A percentile compares a stretch with the other conserved stretches of the same genome.
Evolutionary conservation across 2,113 vertebrate genomes (phyloP).

Genomic region (Lates calcarifer): DNA sequence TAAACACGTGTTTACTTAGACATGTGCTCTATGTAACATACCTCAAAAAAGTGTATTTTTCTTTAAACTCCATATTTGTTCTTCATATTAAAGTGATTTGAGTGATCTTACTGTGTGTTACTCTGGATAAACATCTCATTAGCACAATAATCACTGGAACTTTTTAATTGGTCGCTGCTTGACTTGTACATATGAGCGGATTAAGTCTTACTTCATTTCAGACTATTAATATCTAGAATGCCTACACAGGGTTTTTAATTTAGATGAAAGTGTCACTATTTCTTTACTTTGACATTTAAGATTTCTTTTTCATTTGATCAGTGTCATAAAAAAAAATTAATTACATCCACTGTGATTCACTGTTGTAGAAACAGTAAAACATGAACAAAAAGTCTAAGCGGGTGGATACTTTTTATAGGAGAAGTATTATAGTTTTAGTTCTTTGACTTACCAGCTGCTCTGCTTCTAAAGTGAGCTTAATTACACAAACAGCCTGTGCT

Average conservation of each 20-base stretch:
- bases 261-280: background rate
- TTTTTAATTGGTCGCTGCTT: background rate
- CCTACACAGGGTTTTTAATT: background rate
- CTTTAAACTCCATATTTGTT: background rate
- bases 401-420: slow-evolving; percentile 54
- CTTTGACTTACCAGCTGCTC: slow-evolving; percentile 41
- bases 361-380: slow-evolving; percentile 19
- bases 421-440: slow-evolving; percentile 21
- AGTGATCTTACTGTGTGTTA: background rate
- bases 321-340: slow-evolving; percentile 32
- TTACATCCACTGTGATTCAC: slow-evolving; percentile 37
- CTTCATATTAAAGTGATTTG: background rate
- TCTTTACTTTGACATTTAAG: slow-evolving; percentile 33
- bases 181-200: background rate
- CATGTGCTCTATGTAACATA: background rate
- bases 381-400: slow-evolving; percentile 6
- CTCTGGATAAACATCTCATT: slow-evolving; percentile 5
- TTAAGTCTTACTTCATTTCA: background rate
- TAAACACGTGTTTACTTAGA: background rate
- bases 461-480: slow-evolving; percentile 44
- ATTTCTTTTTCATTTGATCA: background rate
- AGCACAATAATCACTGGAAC: background rate
- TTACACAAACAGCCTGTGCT: slow-evolving; percentile 34
- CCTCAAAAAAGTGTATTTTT: background rate
- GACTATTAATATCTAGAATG: background rate